Conservation (phyloP, 2,113 vertebrate genomes). For the Nesoenas mayeri region DNA sequence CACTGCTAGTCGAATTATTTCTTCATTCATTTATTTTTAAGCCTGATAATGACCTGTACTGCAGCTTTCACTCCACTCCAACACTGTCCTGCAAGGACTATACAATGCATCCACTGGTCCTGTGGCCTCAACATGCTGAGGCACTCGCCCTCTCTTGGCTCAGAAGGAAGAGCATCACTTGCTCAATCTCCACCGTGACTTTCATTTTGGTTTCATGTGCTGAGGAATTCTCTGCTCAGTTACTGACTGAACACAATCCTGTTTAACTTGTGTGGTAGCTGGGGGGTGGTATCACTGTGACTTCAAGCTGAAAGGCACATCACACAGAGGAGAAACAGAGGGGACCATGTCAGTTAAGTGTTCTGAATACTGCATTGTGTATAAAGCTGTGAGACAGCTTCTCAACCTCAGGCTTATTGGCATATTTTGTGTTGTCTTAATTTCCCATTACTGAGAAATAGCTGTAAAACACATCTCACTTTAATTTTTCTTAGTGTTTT, state of each 20-base stretch:
- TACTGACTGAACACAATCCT: not conserved
- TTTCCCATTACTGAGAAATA: not conserved
- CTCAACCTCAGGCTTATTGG: not conserved
- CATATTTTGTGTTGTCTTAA: not conserved
- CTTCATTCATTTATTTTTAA: not conserved
- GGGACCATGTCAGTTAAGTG: not conserved
- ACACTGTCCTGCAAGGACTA: accelerated
- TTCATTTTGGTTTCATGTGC: not conserved
- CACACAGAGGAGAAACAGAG: not conserved
- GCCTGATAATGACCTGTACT: not conserved
- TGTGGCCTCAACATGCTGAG: accelerated
- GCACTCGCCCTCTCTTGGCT: not conserved
- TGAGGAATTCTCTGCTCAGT: not conserved
- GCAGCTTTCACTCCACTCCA: not conserved
- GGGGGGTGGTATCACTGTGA: not conserved
- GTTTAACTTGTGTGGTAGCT: not conserved
- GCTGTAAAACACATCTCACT: not conserved
- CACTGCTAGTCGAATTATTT: not conserved
- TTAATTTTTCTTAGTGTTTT: not conserved
- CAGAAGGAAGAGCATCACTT: not conserved
- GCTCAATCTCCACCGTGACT: not conserved
- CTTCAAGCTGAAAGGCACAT: not conserved
- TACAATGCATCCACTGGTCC: not conserved
- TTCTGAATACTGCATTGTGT: not conserved
- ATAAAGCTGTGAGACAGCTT: not conserved